Evolutionary conservation across 2,888 invertebrate genomes (phyloP).

Genomic region (Chaetoderma sp.): DNA sequence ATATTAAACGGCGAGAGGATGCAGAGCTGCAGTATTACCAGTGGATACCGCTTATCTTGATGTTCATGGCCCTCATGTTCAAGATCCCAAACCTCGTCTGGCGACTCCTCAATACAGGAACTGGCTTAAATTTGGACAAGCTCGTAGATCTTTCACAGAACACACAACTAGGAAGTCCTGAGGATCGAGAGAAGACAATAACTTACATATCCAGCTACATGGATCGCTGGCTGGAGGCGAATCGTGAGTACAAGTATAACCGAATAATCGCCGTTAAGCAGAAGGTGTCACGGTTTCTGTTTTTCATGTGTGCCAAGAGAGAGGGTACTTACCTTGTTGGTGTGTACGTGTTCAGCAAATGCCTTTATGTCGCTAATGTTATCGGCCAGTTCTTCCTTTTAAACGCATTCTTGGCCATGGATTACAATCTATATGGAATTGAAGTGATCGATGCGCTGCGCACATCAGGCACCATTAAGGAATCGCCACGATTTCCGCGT

Average conservation of each 20-base stretch:
- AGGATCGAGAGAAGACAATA: constrained; percentile 47
- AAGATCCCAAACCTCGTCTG: constrained; percentile 55
- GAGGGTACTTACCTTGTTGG: constrained; percentile 60
- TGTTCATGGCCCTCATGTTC: constrained; percentile 57
- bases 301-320: constrained; percentile 54
- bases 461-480: constrained; percentile 42
- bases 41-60: constrained; percentile 58
- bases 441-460: constrained; percentile 51
- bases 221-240: constrained; percentile 54
- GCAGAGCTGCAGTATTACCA: constrained; percentile 57
- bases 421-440: constrained; percentile 57
- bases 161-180: constrained; percentile 49
- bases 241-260: constrained; percentile 52
- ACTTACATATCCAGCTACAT: constrained; percentile 49
- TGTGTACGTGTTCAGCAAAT: constrained; percentile 58
- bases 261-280: constrained; percentile 47
- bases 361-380: constrained; percentile 59
- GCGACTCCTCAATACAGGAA: constrained; percentile 46
- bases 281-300: constrained; percentile 45
- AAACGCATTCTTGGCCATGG: constrained; percentile 59
- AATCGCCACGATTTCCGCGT: constrained; percentile 51
- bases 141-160: constrained; percentile 52
- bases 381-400: constrained; percentile 64
- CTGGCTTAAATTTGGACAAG: constrained; percentile 56
- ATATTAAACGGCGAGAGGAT: constrained; percentile 41